Evolutionary conservation across 2,113 vertebrate species (phyloP).

Genomic region (Chloebia gouldiae): DNA sequence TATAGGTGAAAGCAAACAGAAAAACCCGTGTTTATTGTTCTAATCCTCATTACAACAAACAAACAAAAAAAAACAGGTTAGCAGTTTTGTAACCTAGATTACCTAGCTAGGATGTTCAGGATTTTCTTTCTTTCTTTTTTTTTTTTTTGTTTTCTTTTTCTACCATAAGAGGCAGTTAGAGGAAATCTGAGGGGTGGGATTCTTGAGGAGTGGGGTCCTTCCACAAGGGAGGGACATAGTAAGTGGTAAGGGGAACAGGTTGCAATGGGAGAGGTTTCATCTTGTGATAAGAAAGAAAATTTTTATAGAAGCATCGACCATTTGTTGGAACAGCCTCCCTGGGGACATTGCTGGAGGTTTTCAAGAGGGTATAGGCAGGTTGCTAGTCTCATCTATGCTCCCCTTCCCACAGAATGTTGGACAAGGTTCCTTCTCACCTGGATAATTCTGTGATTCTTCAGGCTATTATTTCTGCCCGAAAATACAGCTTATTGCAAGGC

Average conservation of each 20-base stretch:
- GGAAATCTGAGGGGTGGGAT: not conserved
- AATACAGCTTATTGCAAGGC: not conserved
- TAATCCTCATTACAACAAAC: not conserved
- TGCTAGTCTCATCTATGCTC: not conserved
- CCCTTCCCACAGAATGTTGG: not conserved
- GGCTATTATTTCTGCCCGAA: not conserved
- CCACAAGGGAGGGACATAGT: not conserved
- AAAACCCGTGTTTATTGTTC: accelerated
- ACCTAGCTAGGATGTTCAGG: not conserved
- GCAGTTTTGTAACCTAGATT: not conserved
- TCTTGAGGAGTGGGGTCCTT: not conserved
- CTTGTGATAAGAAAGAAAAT: not conserved
- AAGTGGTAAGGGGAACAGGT: not conserved
- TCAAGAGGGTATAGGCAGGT: too few species aligned
- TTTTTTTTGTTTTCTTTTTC: too few species aligned
- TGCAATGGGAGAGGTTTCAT: not conserved
- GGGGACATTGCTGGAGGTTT: not conserved
- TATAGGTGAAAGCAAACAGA: not conserved
- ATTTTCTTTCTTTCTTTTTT: too few species aligned
- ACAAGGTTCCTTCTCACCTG: not conserved
- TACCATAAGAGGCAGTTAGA: not conserved
- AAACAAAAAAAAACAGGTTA: not conserved
- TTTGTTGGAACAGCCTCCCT: not conserved
- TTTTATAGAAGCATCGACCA: accelerated
- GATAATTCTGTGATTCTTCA: not conserved